Evolutionary conservation across 2,113 vertebrate genomes (phyloP).

Genomic region (Notiomystis cincta): DNA sequence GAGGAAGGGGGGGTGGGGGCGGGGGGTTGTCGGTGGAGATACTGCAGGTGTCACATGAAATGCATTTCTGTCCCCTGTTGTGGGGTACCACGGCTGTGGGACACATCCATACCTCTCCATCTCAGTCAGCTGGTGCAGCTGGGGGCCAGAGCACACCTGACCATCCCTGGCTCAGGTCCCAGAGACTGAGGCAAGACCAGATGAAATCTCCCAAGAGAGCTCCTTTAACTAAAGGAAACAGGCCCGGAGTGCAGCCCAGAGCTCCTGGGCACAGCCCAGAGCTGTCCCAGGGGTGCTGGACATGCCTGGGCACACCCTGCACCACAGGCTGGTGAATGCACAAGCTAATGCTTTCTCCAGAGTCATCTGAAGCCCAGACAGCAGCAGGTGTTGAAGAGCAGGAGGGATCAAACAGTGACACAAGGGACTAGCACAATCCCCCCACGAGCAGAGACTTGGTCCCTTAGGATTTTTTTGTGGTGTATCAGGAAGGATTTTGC

Average conservation of each 20-base stretch:
- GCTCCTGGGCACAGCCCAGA: background rate
- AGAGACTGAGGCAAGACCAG: background rate
- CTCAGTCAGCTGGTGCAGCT: background rate
- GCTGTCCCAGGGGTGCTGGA: background rate
- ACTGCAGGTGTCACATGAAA: background rate
- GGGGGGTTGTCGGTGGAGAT: background rate
- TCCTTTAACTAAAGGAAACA: background rate
- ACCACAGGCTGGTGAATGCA: background rate
- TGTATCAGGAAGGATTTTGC: background rate
- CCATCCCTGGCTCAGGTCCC: background rate
- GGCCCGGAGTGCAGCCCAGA: background rate
- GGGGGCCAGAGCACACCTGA: background rate
- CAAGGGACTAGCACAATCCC: background rate
- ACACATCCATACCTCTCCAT: too few species aligned
- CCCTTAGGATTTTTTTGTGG: rapidly evolving
- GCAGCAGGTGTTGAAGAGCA: background rate
- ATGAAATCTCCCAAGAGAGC: background rate
- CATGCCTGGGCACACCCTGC: background rate
- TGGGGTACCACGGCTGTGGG: rapidly evolving
- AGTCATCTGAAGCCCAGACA: background rate
- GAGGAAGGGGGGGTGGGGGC: background rate
- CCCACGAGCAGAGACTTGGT: rapidly evolving
- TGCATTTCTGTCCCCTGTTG: background rate
- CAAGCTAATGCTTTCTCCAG: rapidly evolving
- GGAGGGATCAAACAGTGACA: background rate